Evolutionary conservation across 1,140 invertebrate species (phyloP).

Genomic region (Pseudomyrmex dendroicus): DNA sequence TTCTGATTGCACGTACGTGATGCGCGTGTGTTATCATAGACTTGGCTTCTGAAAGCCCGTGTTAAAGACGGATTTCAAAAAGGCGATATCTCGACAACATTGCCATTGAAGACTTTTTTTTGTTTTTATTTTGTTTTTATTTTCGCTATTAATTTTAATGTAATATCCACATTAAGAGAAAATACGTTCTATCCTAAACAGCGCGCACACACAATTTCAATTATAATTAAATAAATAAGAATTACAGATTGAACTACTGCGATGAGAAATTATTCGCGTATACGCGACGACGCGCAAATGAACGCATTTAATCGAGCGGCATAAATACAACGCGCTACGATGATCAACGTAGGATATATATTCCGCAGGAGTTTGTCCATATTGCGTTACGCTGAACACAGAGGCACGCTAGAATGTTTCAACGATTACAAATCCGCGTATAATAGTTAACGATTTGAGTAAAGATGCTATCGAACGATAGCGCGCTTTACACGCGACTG

Average conservation of each 20-base stretch:
- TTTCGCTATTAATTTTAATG: neutral
- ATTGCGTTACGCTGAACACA: slow-evolving; percentile 28
- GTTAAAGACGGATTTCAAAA: slow-evolving; percentile 42
- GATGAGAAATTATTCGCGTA: slow-evolving; percentile 48
- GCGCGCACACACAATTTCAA: too few relatives aligned
- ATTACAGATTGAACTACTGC: slow-evolving; percentile 5
- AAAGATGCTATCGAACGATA: slow-evolving; percentile 52
- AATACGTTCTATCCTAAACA: neutral
- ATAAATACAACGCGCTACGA: slow-evolving; percentile 30
- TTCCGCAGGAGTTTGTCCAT: slow-evolving; percentile 47
- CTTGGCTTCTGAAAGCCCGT: slow-evolving; percentile 53
- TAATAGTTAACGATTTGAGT: slow-evolving; percentile 57
- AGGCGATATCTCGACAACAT: slow-evolving; percentile 17
- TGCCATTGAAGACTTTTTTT: neutral
- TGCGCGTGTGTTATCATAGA: slow-evolving; percentile 53
- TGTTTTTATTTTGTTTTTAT: slow-evolving; percentile 24
- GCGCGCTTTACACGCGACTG: neutral
- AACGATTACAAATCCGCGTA: slow-evolving; percentile 43
- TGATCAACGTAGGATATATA: slow-evolving; percentile 44
- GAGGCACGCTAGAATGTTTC: slow-evolving; percentile 22
- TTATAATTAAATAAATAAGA: slow-evolving; percentile 5
- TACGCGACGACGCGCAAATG: slow-evolving; percentile 51
- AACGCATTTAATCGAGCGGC: slow-evolving; percentile 51
- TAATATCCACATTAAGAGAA: too few relatives aligned
- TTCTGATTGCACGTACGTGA: slow-evolving; percentile 73